Evolutionary conservation across 2,797 vertebrate species (phyloP), one percentile per base, ranked within the genome.

Genomic region (Bufotes viridis): DNA sequence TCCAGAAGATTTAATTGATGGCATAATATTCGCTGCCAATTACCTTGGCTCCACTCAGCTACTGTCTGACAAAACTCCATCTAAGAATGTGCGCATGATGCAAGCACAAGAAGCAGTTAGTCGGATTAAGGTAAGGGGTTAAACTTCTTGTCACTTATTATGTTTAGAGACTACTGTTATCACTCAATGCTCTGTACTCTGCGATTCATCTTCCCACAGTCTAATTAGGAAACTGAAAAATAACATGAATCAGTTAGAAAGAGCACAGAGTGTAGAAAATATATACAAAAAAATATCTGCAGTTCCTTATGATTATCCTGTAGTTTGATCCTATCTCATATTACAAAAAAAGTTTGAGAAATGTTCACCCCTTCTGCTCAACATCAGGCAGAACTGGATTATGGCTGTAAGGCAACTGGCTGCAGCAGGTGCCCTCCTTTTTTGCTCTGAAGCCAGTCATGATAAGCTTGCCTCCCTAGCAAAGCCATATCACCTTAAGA

Each of bases 71-170:
- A 99, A 99, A 94, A 99, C 97, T 1, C 98, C 98, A 0, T 99
- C 98, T 78, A 98, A 99, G 94, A 99, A 98, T 26, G 96, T 98
- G 84, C 96, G 98, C 92, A 99, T 99, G 98, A 98, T 98, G 97
- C 98, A 99, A 92, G 98, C 98, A 22, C 98, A 99, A 93, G 98
- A 99, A 93, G 98, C 98, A 0, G 97, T 99, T 61, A 97, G 96
- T 93, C 96, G 97, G 90, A 98, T 99, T 93, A 99, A 99, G 98
- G 98, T 99, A 91, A 97, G 94, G 14, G 53, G 42, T 26, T 22
- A 74, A 63, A 49, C n/a, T 51, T 8, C 13, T 10, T 53, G 4
- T 78, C 24, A 49, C 42, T 11, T 49, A 14, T 15, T 51, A 20
- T 49, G 18, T 51, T 11, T 74, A 84, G 53, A 55, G 22, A 29